phyloP scores from a whole-genome alignment of 2,113 vertebrate genomes.

The Pongo abelii region DNA sequence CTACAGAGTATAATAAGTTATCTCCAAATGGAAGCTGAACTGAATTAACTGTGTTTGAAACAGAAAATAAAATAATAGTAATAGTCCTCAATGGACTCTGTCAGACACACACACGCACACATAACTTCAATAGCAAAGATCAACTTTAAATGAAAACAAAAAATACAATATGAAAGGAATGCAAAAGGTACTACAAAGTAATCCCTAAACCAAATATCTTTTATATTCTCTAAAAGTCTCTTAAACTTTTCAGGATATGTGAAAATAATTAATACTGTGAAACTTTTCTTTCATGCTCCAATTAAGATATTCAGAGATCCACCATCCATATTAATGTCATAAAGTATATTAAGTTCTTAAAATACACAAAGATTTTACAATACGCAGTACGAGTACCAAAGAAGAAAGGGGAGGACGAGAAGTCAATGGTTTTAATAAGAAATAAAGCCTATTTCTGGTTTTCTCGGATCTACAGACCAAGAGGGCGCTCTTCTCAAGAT shows the following conservation, averaged over 20 bases:
- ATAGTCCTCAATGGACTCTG: neutral
- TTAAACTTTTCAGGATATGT: neutral
- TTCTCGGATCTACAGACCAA: neutral
- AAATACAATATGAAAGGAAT: neutral
- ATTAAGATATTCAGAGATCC: neutral
- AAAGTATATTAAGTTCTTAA: slow-evolving; percentile 36
- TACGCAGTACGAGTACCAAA: neutral
- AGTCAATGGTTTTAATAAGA: neutral
- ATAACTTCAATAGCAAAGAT: neutral
- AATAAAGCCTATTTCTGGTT: neutral
- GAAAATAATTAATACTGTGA: neutral
- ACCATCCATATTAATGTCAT: neutral
- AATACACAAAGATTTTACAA: neutral
- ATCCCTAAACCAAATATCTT: neutral
- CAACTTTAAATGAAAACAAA: neutral
- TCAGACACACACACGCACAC: neutral
- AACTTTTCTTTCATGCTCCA: neutral
- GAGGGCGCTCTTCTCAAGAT: neutral
- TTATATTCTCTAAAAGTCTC: neutral
- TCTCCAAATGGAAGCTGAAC: neutral
- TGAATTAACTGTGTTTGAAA: neutral
- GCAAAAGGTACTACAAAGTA: neutral
- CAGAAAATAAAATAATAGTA: neutral
- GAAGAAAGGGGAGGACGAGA: neutral
- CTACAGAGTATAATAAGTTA: neutral